Conservation (phyloP, 2,888 invertebrate genomes). For the Drosophila paramelanica region DNA sequence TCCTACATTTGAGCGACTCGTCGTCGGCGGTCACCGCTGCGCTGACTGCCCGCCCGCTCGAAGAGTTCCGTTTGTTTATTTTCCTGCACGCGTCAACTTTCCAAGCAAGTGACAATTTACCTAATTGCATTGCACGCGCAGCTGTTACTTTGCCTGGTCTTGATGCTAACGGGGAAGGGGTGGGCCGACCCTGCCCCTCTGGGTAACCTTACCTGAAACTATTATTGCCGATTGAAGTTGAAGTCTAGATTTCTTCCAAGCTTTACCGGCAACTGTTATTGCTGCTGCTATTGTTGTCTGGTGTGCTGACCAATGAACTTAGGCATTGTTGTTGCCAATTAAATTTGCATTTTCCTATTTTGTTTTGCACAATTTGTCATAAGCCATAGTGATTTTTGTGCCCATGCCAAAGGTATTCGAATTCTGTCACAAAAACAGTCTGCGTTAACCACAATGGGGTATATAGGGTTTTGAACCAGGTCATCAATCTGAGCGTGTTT, state of each 20-base stretch:
- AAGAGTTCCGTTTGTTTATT: conserved; percentile 63
- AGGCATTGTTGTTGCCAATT: conserved; percentile 64
- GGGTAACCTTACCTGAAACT: background rate
- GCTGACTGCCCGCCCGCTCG: conserved; percentile 7
- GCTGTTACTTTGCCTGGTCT: conserved; percentile 8
- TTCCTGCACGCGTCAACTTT: conserved; percentile 62
- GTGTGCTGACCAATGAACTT: conserved; percentile 71
- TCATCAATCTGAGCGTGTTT: background rate
- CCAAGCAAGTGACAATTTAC: conserved; percentile 65
- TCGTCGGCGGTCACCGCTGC: conserved; percentile 19
- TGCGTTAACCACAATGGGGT: background rate
- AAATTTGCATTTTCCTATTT: conserved; percentile 60
- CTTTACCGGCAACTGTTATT: conserved; percentile 10
- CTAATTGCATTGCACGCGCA: conserved; percentile 49
- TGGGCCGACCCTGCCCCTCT: background rate
- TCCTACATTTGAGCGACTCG: conserved; percentile 60
- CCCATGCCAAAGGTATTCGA: conserved; percentile 9
- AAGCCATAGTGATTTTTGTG: conserved; percentile 42
- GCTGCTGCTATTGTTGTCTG: conserved; percentile 13
- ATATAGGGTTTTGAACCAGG: background rate
- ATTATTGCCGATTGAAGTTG: conserved; percentile 26
- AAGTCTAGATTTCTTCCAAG: conserved; percentile 12
- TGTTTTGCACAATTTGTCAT: conserved; percentile 51
- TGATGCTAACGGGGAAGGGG: no score
- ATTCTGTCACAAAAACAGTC: background rate